Conservation (phyloP, 2,113 vertebrate species). For the Sitta europaea region DNA sequence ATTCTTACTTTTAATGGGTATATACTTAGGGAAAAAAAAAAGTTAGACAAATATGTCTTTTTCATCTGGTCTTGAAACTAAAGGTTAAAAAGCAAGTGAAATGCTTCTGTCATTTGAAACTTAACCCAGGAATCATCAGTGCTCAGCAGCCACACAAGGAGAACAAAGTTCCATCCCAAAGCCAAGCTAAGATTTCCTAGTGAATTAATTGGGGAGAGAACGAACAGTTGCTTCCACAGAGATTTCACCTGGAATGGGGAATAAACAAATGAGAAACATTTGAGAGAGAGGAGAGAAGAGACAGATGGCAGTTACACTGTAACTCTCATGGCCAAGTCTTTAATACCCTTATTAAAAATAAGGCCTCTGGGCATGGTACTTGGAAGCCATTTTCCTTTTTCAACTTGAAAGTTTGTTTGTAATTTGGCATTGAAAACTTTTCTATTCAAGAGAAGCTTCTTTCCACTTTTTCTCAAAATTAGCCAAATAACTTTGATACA, state of each 20-base stretch:
- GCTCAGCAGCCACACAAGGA: neutral
- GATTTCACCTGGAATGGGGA: neutral
- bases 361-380: neutral
- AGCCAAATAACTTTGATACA: neutral
- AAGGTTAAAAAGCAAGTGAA: neutral
- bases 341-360: neutral
- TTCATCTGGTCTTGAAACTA: neutral
- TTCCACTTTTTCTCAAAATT: neutral
- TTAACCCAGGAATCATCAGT: neutral
- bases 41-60: neutral
- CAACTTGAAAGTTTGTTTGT: neutral
- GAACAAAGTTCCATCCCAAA: neutral
- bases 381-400: neutral
- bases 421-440: neutral
- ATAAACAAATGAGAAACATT: neutral
- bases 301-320: neutral
- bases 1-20: neutral
- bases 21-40: neutral
- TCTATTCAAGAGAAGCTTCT: neutral
- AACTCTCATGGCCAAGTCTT: neutral
- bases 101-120: neutral
- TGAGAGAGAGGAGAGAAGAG: neutral
- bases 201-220: neutral
- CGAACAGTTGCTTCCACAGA: neutral
- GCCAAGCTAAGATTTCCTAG: neutral